Evolutionary conservation across 2,888 invertebrate species (phyloP), one percentile per base, ranked within the genome.

Genomic region (Euplagia quadripunctaria): DNA sequence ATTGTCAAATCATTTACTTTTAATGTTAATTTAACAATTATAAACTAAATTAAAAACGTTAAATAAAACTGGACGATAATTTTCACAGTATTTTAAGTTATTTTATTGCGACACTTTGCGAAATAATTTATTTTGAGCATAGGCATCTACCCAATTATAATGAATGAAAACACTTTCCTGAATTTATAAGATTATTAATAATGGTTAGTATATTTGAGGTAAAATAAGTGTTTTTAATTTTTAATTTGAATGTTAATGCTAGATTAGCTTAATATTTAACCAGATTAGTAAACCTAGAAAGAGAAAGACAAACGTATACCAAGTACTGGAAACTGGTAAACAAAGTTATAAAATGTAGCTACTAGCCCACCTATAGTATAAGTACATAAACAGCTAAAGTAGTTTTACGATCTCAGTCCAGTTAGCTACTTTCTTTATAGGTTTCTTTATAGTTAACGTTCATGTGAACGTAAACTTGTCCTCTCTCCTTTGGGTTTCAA

Each of bases 351-450:
- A 16, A 51, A 65, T 64, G 41, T 64, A 67, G 31, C 43, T 20
- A 64, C 14, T 66, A 70, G 69, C 31, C 42, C 72, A 75, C 64
- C 9, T 64, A 42, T 46, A 20, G 20, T 20, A 66, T 58, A 46
- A 69, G 68, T 31, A 70, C 46, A 68, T 75, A 72, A 70, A 20
- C 49, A 73, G 52, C 43, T 41, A 31, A 74, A 68, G 64, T 70
- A 77, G 75, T 71, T 79, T 69, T 75, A 82, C 64, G 65, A 49
- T 31, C 16, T 70, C 55, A 73, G 61, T 66, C 71, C 41, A 82
- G 74, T 77, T 76, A 70, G 70, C 82, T 74, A 68, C 61, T 71
- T 71, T 82, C 69, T 66, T 73, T 78, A 80, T 72, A 71, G 73
- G 75, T 73, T 66, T 70, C 64, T 68, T 66, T 49, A 70, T 61